A percentile compares a stretch with the other conserved stretches of the same genome.
phyloP scores from a whole-genome alignment of 2,888 invertebrate genomes.

The Chalcis sispes region DNA sequence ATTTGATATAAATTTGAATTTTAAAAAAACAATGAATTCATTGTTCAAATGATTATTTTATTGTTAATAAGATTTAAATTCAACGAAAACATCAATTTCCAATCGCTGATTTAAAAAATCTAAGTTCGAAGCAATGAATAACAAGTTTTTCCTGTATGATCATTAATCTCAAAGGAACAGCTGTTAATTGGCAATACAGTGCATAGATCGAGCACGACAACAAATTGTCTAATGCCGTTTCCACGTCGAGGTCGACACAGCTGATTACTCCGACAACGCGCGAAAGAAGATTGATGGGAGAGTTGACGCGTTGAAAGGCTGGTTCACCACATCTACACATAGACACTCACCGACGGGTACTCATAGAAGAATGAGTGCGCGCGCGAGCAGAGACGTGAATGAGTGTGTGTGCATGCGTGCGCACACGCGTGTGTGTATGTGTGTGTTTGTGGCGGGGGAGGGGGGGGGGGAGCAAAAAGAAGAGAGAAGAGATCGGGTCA shows the following conservation, averaged over 20 bases:
- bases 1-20: no score
- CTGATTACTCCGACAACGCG: slow-evolving; percentile 39
- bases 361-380: background rate
- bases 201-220: background rate
- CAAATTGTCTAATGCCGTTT: slow-evolving; percentile 46
- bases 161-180: background rate
- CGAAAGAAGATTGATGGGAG: no score
- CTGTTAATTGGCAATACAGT: background rate
- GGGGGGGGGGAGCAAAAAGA: background rate
- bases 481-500: slow-evolving; percentile 32
- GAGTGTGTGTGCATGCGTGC: slow-evolving; percentile 1
- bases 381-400: no score
- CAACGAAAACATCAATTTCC: no score
- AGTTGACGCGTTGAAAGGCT: no score
- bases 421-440: background rate
- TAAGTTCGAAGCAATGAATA: no score
- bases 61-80: no score
- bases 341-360: background rate
- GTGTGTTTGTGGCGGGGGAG: slow-evolving; percentile 5
- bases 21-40: no score
- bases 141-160: background rate
- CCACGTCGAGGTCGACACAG: slow-evolving; percentile 30
- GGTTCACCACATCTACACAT: no score
- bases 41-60: no score
- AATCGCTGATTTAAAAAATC: no score